Conservation (phyloP, 2,797 vertebrate genomes). For the Rhincodon typus region DNA sequence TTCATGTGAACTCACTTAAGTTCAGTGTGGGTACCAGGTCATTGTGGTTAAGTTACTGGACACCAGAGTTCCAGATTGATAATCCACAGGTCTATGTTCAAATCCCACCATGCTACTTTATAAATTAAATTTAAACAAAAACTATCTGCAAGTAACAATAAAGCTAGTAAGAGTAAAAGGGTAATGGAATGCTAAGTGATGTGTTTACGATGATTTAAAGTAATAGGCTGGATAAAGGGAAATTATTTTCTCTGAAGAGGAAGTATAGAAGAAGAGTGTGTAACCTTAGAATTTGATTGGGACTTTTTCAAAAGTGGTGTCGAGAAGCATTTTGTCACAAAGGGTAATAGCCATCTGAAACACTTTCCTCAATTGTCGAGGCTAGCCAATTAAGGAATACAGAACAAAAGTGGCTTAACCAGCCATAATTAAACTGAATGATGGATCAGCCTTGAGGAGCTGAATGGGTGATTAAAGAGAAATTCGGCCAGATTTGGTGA, state of each 20-base stretch:
- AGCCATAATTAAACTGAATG: background rate
- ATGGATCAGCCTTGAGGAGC: background rate
- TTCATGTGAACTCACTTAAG: background rate
- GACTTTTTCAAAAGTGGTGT: background rate
- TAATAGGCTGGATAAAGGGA: background rate
- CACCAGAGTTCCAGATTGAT: background rate
- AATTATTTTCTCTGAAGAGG: background rate
- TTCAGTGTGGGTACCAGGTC: background rate
- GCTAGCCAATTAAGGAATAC: background rate
- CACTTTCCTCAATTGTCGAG: background rate
- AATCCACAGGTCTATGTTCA: background rate
- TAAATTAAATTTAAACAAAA: slow-evolving; percentile 7
- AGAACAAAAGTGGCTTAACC: background rate
- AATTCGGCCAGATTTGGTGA: too few species aligned
- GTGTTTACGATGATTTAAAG: background rate
- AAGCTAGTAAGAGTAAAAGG: background rate
- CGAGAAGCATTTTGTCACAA: background rate
- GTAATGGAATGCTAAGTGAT: background rate
- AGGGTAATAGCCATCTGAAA: background rate
- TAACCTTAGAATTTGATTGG: background rate
- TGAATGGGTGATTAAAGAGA: background rate
- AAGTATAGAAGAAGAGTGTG: background rate
- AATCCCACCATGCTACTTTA: background rate
- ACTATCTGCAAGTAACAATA: background rate
- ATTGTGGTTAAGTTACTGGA: background rate